Evolutionary conservation across 2,113 vertebrate genomes (phyloP).

Genomic region (Erythrolamprus reginae): DNA sequence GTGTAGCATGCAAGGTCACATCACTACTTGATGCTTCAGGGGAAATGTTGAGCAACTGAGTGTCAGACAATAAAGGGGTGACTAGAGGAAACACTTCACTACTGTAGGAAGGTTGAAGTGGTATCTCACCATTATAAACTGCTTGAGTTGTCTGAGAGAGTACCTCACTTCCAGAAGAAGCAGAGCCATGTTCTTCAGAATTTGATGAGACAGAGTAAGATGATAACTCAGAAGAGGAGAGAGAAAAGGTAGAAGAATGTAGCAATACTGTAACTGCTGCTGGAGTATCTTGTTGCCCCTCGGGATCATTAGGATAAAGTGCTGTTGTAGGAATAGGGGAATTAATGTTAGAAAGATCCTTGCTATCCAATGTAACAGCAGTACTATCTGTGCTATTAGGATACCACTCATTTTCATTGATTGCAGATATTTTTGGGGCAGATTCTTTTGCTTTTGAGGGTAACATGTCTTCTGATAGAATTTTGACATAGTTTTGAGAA

Average conservation of each 20-base stretch:
- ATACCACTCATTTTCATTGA: slow-evolving; percentile 50
- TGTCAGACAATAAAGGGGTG: slow-evolving; percentile 78
- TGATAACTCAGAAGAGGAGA: slow-evolving; percentile 67
- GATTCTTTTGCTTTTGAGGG: slow-evolving; percentile 51
- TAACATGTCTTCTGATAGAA: slow-evolving; percentile 50
- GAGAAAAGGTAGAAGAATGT: slow-evolving; percentile 63
- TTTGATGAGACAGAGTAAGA: slow-evolving; percentile 69
- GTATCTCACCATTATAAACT: slow-evolving; percentile 89
- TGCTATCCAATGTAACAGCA: slow-evolving; percentile 31
- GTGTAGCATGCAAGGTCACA: slow-evolving; percentile 86
- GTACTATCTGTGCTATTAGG: slow-evolving; percentile 22
- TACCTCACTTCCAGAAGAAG: slow-evolving; percentile 65
- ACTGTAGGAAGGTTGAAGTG: slow-evolving; percentile 76
- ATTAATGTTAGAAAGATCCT: slow-evolving; percentile 49
- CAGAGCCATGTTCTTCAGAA: slow-evolving; percentile 69
- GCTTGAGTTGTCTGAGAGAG: slow-evolving; percentile 81
- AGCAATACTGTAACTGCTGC: slow-evolving; percentile 61
- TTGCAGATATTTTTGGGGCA: slow-evolving; percentile 29
- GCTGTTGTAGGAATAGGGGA: slow-evolving; percentile 47
- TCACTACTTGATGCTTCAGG: slow-evolving; percentile 76
- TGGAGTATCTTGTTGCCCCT: slow-evolving; percentile 45
- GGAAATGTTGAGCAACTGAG: slow-evolving; percentile 74
- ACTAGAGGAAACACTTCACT: slow-evolving; percentile 80
- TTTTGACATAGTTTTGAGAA: slow-evolving; percentile 51
- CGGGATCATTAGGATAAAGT: slow-evolving; percentile 50